phyloP scores from a whole-genome alignment of 2,888 invertebrate species.

The Ennomos fuscantarius region DNA sequence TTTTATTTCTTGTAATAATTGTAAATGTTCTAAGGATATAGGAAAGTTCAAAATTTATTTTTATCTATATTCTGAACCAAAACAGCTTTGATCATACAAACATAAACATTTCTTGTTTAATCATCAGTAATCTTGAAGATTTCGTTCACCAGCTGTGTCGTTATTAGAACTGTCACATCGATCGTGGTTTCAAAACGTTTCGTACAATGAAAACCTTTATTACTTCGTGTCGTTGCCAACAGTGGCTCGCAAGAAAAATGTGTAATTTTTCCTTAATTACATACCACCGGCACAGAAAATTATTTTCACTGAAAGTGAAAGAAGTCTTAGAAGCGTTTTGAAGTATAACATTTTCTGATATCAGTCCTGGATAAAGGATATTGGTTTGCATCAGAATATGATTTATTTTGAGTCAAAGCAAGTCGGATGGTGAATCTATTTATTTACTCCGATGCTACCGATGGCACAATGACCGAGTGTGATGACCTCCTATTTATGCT shows the following conservation, averaged over 20 bases:
- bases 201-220: conserved; percentile 23
- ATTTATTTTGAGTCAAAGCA: no score
- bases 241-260: conserved; percentile 15
- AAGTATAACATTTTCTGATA: background rate
- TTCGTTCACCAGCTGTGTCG: conserved; percentile 40
- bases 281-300: conserved; percentile 5
- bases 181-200: conserved; percentile 28
- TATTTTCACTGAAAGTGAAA: conserved; percentile 7
- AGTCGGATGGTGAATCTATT: no score
- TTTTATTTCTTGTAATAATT: no score
- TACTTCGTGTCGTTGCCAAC: conserved; percentile 19
- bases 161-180: conserved; percentile 41
- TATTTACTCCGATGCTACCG: no score
- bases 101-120: conserved; percentile 34
- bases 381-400: no score
- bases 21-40: background rate
- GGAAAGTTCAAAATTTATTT: background rate
- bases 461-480: no score
- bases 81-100: conserved; percentile 4
- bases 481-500: no score
- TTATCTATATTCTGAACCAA: background rate
- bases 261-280: conserved; percentile 20
- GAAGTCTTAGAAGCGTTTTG: conserved; percentile 3
- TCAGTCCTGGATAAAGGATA: no score
- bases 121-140: conserved; percentile 35